Base-by-base conservation (phyloP, 2,113 vertebrate genomes). In the Ifrita kowaldi region DNA sequence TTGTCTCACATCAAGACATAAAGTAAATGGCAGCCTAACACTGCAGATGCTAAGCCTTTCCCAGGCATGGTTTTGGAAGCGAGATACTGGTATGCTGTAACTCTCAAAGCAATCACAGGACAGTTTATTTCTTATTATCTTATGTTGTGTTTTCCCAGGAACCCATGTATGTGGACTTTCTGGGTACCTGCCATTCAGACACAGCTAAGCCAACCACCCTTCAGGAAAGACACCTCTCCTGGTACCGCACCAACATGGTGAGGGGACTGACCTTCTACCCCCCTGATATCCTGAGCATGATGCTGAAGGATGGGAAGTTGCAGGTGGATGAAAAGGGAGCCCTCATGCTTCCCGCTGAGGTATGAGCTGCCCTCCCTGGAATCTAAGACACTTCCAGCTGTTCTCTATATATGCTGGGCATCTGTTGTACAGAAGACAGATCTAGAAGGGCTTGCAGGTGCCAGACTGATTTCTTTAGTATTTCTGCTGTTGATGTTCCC, bases 101-200 rank as follows among this genome's bases (percentile, higher is more conserved):
- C 26, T 71, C 33, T 65, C 46, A 71, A 87, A 84, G 41, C 28
- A 67, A 33, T 65, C 57, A 65, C 17, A 57, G 15, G 32, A 44
- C 23, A 65, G 33, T 35, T 82, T 75, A 24, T 74, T 85, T 85
- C 12, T 49, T 82, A 35, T 42, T 60, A 33, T 24, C 23, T 16
- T 70, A 84, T 47, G 37, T 70, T 53, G 6, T 76, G 41, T 87
- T 97, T 76, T 73, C 41, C 11, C 71, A 99, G 99, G 98, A 98
- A 9, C 99, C 99, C 6, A 30, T 99, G 55, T 99, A 98, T 90
- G 94, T 99, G 94, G 98, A 99, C 87, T 91, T 99, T 94, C 97
- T 99, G 68, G 99, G 99, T 76, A 99, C 99, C 75, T 99, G 99
- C 96, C 98, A 99, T 92, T 98, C 99, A 23, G 98, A 98, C 77